These are phyloP conservation scores for Chelonia mydas DNA, from an alignment of 2,797 vertebrate genomes.

Conservation along the genomic window DNA sequence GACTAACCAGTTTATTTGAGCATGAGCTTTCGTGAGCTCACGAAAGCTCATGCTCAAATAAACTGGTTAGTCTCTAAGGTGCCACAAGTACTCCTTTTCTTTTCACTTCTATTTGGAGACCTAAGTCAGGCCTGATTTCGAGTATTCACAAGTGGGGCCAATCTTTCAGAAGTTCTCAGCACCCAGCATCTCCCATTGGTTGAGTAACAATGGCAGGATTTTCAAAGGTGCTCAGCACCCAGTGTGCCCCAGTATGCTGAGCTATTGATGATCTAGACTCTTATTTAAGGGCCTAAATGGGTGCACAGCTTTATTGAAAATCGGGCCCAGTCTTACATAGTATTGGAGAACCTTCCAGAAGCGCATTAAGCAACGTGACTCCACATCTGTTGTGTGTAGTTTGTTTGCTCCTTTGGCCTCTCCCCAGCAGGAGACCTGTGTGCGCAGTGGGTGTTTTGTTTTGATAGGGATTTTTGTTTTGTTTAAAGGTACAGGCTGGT, in stretches of 20 bases:
- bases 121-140: background rate
- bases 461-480: too few relatives aligned
- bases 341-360: background rate
- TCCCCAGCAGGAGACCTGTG: background rate
- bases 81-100: too few relatives aligned
- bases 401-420: rapidly evolving
- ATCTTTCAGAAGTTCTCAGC: background rate
- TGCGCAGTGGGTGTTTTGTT: background rate
- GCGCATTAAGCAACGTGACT: rapidly evolving
- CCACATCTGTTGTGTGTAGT: background rate
- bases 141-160: background rate
- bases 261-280: background rate
- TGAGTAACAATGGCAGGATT: background rate
- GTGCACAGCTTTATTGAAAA: background rate
- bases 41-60: too few relatives aligned
- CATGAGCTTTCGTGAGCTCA: too few relatives aligned
- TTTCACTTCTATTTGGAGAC: background rate
- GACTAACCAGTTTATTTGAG: too few relatives aligned
- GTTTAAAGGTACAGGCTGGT: background rate
- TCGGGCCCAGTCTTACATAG: background rate
- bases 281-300: background rate
- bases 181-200: background rate
- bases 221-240: background rate
- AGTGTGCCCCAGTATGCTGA: too few relatives aligned
- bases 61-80: too few relatives aligned